A percentile compares a stretch with the other conserved stretches of the same genome.
These are phyloP conservation scores for Pseudorhombus dupliciocellatus DNA, from an alignment of 2,113 vertebrate species.

Conservation along the genomic window DNA sequence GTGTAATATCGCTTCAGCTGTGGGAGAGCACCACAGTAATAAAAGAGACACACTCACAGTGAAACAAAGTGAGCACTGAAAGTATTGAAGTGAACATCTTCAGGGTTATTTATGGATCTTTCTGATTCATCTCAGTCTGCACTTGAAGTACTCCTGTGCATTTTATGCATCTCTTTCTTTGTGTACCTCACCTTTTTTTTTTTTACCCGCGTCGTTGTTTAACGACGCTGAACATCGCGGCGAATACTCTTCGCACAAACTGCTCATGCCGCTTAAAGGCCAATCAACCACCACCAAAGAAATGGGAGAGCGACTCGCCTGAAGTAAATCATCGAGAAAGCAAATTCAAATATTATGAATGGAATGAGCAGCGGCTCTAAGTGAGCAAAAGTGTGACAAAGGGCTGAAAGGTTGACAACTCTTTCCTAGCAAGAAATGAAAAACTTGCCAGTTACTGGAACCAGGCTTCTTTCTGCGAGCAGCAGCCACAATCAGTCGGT, in stretches of 20 bases:
- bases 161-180: constrained; percentile 39
- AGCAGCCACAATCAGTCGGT: constrained; percentile 23
- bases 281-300: constrained; percentile 2
- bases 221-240: constrained; percentile 2
- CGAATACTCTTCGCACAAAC: constrained; percentile 14
- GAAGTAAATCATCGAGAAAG: constrained; percentile 2
- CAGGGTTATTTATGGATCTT: constrained; percentile 71
- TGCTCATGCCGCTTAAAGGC: constrained; percentile 8
- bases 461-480: constrained; percentile 21
- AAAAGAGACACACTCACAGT: constrained; percentile 52
- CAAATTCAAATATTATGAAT: constrained; percentile 18
- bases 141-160: constrained; percentile 48
- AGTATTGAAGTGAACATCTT: constrained; percentile 67
- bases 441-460: constrained; percentile 67
- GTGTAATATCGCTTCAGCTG: constrained; percentile 55
- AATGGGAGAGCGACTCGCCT: constrained; percentile 9
- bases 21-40: constrained; percentile 49
- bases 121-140: constrained; percentile 59
- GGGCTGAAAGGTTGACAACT: constrained; percentile 35
- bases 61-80: constrained; percentile 66
- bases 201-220: not conserved
- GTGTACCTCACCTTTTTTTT: constrained; percentile 15
- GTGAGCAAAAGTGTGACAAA: constrained; percentile 35
- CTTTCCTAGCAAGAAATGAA: constrained; percentile 40
- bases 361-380: constrained; percentile 34